Conservation (phyloP, 2,888 invertebrate genomes). For the Netelia fuscicornis region DNA sequence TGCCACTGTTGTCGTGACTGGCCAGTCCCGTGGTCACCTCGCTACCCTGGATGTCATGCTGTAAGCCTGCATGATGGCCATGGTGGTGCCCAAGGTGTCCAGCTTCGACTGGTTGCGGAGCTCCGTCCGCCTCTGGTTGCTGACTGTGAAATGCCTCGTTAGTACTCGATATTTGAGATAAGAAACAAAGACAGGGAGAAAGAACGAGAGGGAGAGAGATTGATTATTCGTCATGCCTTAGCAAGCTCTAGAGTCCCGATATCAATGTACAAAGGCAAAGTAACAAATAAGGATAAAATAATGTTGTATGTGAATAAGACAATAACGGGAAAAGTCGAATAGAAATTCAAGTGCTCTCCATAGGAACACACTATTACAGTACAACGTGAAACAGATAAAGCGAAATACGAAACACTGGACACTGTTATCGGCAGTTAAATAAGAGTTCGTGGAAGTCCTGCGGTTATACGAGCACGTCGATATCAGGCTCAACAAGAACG, state of each 20-base stretch:
- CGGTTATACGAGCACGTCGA: no score
- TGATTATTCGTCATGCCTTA: constrained; percentile 9
- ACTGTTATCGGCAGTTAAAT: no score
- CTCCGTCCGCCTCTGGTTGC: constrained; percentile 77
- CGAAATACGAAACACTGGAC: no score
- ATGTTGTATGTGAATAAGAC: no score
- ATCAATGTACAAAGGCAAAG: no score
- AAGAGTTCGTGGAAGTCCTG: no score
- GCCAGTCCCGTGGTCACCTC: constrained; percentile 72
- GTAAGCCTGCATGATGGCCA: constrained; percentile 62
- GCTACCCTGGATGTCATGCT: constrained; percentile 72
- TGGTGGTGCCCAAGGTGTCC: constrained; percentile 69
- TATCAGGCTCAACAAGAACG: no score
- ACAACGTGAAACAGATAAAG: no score
- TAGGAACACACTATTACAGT: no score
- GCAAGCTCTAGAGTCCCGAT: no score
- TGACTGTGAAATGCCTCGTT: constrained; percentile 75
- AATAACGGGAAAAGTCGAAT: no score
- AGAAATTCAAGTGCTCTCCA: not conserved
- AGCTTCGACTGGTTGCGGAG: constrained; percentile 73
- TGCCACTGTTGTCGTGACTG: constrained; percentile 72
- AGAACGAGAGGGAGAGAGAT: constrained; percentile 33
- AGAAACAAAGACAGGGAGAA: constrained; percentile 29
- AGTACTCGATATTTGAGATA: constrained; percentile 65
- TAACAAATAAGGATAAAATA: no score